Conservation (phyloP, 2,888 invertebrate species). For the Elysia crispata region DNA sequence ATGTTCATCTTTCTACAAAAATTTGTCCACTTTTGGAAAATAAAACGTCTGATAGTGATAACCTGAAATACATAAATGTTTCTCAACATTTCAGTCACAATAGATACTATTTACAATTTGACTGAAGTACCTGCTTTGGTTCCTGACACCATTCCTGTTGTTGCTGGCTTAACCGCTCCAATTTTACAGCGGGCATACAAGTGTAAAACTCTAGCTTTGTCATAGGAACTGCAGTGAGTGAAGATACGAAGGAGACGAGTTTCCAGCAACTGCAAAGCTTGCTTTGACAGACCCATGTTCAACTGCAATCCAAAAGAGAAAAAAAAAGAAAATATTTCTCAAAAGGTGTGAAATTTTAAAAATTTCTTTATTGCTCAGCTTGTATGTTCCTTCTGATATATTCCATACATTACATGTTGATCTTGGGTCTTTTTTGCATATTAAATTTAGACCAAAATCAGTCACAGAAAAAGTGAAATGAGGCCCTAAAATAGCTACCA, state of each 20-base stretch:
- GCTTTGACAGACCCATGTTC: conserved; percentile 86
- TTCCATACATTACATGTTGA: no score
- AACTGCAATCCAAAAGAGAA: conserved; percentile 79
- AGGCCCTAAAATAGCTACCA: no score
- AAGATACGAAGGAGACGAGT: conserved; percentile 85
- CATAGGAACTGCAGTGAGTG: conserved; percentile 89
- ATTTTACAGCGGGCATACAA: conserved; percentile 88
- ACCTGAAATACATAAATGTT: not conserved
- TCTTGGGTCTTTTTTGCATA: no score
- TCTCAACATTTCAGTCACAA: no score
- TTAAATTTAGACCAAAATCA: no score
- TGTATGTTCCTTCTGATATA: no score
- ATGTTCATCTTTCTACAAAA: not conserved
- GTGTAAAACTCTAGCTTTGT: conserved; percentile 87
- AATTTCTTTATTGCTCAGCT: no score
- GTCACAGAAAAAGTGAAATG: no score
- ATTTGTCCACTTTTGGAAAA: not conserved
- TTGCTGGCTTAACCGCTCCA: conserved; percentile 77
- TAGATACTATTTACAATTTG: not conserved
- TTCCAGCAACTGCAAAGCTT: conserved; percentile 85
- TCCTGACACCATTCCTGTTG: not conserved
- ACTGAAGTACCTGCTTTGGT: not conserved
- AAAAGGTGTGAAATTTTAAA: no score
- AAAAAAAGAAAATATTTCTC: no score
- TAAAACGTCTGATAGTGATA: not conserved